A percentile compares a stretch with the other conserved stretches of the same genome.
phyloP scores from a whole-genome alignment of 2,888 invertebrate genomes.

The Ptychoptera albimana region DNA sequence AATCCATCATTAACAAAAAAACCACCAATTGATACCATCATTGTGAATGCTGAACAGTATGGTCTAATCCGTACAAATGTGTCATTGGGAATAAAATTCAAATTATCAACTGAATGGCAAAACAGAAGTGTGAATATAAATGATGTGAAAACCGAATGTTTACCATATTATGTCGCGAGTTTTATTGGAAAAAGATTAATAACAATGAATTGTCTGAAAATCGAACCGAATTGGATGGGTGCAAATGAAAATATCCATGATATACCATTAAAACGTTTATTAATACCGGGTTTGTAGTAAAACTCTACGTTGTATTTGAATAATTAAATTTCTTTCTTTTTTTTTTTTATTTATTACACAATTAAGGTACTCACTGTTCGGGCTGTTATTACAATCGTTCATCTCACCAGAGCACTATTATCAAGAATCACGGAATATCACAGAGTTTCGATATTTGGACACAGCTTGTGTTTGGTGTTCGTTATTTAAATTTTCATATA shows the following conservation, averaged over 20 bases:
- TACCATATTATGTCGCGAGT: slow-evolving; percentile 58
- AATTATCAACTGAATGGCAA: slow-evolving; percentile 44
- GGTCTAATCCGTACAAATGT: slow-evolving; percentile 29
- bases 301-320: too few relatives aligned
- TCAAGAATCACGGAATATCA: slow-evolving; percentile 29
- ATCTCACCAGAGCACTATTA: slow-evolving; percentile 18
- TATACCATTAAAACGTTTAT: slow-evolving; percentile 22
- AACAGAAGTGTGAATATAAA: slow-evolving; percentile 13
- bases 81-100: slow-evolving; percentile 37
- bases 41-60: slow-evolving; percentile 13
- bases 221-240: slow-evolving; percentile 76
- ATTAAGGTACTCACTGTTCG: slow-evolving; percentile 45
- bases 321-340: too few relatives aligned
- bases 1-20: slow-evolving; percentile 23
- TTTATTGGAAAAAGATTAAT: slow-evolving; percentile 42
- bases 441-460: slow-evolving; percentile 71
- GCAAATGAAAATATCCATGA: slow-evolving; percentile 28
- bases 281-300: slow-evolving; percentile 20
- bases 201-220: slow-evolving; percentile 51
- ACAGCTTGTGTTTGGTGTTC: slow-evolving; percentile 68
- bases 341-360: too few relatives aligned
- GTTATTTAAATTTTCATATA: slow-evolving; percentile 67
- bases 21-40: slow-evolving; percentile 18
- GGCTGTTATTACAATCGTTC: slow-evolving; percentile 33
- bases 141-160: slow-evolving; percentile 36